Base-by-base conservation (phyloP, 2,113 vertebrate genomes). In the Scophthalmus maximus region DNA sequence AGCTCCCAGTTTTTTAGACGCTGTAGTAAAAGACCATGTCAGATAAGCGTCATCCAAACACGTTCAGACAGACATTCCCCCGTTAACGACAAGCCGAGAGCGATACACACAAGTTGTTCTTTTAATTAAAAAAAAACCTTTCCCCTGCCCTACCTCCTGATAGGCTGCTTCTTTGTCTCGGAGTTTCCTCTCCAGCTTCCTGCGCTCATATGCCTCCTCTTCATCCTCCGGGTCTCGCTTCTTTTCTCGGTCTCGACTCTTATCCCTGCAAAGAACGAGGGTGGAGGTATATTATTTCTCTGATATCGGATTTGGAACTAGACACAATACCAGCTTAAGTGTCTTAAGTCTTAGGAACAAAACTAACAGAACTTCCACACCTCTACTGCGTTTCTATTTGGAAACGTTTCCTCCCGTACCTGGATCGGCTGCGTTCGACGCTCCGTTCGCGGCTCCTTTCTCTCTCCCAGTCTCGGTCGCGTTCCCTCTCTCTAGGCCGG, bases 1-100 rank as follows among this genome's bases (percentile, higher is more conserved):
- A 98, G 95, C 92, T 99, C 97, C 98, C 98, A 99, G 92, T 98
- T 98, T 91, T 99, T 99, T 81, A 99, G 93, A 66, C 97, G 96
- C 94, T 95, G 56, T 6, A 3, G 47, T 20, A 49, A 34, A n/a
- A 50, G 51, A 78, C 3, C 51, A 32, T n/a, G 14, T 59, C 23
- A 68, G 3, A 2, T 78, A 1, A 82, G 53, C 10, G 8, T 23
- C 5, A 55, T 23, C 34, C n/a, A 53, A 57, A 68, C 11, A n/a
- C n/a, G n/a, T n/a, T n/a, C n/a, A n/a, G n/a, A 40, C 27, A 34
- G n/a, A 3, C 5, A 38, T n/a, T n/a, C n/a, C n/a, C 34, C 34
- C 9, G 3, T 6, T 42, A 17, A 40, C 15, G 10, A 42, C 38
- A 42, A 10, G 18, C 23, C n/a, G 8, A 63, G 17, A 22, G 2